A percentile compares a stretch with the other conserved stretches of the same genome.
These are phyloP conservation scores for Aspidoscelis tigris DNA, from an alignment of 2,113 vertebrate genomes.

Conservation along the genomic window DNA sequence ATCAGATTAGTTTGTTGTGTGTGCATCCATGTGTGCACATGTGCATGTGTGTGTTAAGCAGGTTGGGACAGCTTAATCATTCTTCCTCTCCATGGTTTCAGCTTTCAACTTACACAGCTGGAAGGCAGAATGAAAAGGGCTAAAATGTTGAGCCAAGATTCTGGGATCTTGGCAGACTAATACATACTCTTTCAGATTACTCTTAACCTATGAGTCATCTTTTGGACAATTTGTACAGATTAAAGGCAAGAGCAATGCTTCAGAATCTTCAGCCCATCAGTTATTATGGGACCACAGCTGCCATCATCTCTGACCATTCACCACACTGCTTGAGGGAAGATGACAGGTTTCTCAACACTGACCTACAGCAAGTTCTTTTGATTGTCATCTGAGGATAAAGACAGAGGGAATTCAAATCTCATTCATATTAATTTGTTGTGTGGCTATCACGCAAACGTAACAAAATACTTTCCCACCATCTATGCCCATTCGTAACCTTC, in stretches of 20 bases:
- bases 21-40: neutral
- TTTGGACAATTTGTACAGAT: neutral
- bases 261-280: neutral
- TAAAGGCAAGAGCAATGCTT: neutral
- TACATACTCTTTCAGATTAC: neutral
- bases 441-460: no score
- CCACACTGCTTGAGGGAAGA: neutral
- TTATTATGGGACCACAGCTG: neutral
- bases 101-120: neutral
- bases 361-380: neutral
- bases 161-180: neutral
- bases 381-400: neutral
- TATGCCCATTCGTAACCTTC: no score
- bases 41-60: neutral
- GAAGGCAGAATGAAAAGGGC: neutral
- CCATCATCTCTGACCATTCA: neutral
- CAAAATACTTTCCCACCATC: no score
- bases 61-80: neutral
- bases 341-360: neutral
- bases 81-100: neutral
- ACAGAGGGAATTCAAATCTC: neutral
- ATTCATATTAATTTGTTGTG: no score
- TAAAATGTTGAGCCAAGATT: constrained; percentile 1
- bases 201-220: neutral
- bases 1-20: no score